Conservation (phyloP, 2,888 invertebrate genomes). For the Hirudinaria manillensis region DNA sequence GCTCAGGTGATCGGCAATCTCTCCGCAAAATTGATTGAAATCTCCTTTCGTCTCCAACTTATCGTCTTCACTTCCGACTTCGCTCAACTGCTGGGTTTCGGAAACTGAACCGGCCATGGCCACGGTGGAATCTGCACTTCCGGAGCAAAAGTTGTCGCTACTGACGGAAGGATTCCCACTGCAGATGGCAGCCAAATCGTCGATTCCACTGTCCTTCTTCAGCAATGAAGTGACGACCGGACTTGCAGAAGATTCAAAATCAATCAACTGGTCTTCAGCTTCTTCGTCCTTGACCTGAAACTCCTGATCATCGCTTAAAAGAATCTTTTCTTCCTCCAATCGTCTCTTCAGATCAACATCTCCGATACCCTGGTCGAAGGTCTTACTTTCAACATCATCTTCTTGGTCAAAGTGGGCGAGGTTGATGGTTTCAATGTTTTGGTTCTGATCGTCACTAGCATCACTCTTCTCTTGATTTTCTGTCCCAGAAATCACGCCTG, state of each 20-base stretch:
- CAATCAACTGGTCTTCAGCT: background rate
- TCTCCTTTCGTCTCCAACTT: background rate
- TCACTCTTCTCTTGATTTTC: no score
- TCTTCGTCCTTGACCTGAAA: background rate
- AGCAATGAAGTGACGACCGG: background rate
- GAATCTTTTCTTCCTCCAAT: conserved; percentile 3
- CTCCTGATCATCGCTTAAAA: background rate
- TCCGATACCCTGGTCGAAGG: background rate
- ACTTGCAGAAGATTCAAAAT: background rate
- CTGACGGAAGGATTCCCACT: background rate
- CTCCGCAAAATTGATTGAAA: conserved; percentile 23
- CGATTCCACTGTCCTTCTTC: conserved; percentile 12
- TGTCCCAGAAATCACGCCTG: no score
- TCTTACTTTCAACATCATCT: background rate
- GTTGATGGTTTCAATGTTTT: no score
- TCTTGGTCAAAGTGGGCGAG: no score
- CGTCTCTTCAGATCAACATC: background rate
- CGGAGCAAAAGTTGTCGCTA: background rate
- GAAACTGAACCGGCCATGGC: background rate
- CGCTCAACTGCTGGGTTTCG: conserved; percentile 11
- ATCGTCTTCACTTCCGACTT: conserved; percentile 11
- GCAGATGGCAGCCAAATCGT: background rate
- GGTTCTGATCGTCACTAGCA: no score
- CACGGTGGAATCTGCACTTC: background rate
- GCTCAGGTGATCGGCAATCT: conserved; percentile 21